These are phyloP conservation scores for Laticauda colubrina DNA, from an alignment of 2,113 vertebrate genomes.

Conservation along the genomic window DNA sequence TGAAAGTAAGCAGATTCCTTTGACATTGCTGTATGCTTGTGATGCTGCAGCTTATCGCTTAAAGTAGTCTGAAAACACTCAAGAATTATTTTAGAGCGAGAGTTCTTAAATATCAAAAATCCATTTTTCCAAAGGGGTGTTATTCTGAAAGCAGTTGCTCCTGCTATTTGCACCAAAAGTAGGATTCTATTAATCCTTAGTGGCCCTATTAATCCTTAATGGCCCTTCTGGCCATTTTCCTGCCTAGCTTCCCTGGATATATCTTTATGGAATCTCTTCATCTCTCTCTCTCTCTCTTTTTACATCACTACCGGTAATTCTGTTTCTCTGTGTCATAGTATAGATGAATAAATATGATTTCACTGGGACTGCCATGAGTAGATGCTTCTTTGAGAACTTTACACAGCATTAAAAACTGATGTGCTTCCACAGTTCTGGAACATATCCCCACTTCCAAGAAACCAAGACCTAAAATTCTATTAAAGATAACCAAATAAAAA, in stretches of 20 bases:
- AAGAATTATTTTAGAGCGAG: not conserved
- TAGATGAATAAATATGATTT: not conserved
- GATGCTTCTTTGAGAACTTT: not conserved
- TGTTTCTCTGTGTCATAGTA: not conserved
- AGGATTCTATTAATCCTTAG: not conserved
- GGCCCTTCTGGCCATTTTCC: not conserved
- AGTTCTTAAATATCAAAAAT: not conserved
- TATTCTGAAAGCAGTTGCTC: not conserved
- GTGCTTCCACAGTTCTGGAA: not conserved
- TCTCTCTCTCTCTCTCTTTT: not conserved
- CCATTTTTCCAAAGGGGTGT: not conserved
- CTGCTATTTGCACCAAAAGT: not conserved
- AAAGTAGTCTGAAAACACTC: not conserved
- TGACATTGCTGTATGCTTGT: not conserved
- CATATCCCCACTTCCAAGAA: not conserved
- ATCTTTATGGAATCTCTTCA: not conserved
- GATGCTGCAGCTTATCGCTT: not conserved
- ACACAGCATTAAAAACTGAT: not conserved
- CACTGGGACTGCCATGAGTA: not conserved
- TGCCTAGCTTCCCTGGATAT: not conserved
- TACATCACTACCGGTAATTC: not conserved
- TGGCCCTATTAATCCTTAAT: not conserved
- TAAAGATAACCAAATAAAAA: not conserved
- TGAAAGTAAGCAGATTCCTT: not conserved
- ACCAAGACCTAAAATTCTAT: not conserved